phyloP scores from a whole-genome alignment of 2,888 invertebrate genomes.

The Sialis lutaria region DNA sequence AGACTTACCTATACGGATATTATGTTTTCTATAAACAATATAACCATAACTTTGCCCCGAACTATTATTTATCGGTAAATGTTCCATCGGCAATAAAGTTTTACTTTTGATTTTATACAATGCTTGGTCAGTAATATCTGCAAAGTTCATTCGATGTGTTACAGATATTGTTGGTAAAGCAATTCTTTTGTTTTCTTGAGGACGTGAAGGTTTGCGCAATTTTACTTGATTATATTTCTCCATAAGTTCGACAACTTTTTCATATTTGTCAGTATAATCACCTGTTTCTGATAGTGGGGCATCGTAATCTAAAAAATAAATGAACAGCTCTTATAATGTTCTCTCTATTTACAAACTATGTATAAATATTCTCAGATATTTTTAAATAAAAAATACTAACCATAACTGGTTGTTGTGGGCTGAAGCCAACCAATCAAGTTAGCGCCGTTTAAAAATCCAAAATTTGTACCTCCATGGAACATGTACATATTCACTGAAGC shows the following conservation, averaged over 20 bases:
- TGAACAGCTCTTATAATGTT: no score
- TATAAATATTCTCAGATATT: no score
- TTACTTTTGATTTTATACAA: constrained; percentile 2
- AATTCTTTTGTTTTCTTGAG: constrained; percentile 16
- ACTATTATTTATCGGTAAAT: constrained; percentile 21
- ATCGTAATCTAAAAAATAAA: constrained; percentile 50
- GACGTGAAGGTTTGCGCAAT: constrained; percentile 19
- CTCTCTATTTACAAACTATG: no score
- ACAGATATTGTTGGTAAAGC: constrained; percentile 18
- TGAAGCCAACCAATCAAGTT: constrained; percentile 13
- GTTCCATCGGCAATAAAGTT: constrained; percentile 18
- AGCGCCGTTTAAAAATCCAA: constrained; percentile 40
- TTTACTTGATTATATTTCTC: constrained; percentile 14
- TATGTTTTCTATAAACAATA: constrained; percentile 28
- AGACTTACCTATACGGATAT: constrained; percentile 13
- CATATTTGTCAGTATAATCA: constrained; percentile 73
- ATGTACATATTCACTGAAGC: constrained; percentile 74
- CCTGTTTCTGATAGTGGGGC: constrained; percentile 80
- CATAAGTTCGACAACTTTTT: constrained; percentile 38
- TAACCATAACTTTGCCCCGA: constrained; percentile 38
- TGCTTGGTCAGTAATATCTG: not conserved
- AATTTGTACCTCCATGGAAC: constrained; percentile 83
- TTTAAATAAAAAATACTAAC: no score
- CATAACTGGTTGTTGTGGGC: constrained; percentile 26
- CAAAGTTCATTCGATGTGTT: constrained; percentile 6